Base-by-base conservation (phyloP, 2,888 invertebrate species). In the Drosophila fulvimacula region DNA sequence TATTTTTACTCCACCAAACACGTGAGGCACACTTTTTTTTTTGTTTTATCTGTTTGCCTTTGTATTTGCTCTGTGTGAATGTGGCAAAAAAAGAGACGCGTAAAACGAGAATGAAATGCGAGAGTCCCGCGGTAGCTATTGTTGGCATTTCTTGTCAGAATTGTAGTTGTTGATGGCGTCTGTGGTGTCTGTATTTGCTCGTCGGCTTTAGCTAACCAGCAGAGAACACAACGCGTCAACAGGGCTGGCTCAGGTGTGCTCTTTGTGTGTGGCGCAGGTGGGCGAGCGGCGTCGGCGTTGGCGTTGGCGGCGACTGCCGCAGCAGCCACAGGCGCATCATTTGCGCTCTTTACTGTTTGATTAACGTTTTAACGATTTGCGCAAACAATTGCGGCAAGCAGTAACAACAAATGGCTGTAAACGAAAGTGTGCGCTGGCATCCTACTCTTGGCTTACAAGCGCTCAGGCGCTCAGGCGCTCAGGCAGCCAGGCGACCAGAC, bases 321-420 rank as follows among this genome's bases (percentile, higher is more conserved):
- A 68, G 72, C 24, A 24, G 52, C 75, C 71, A 42, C 80, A 59
- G 81, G 75, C 82, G 80, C 75, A 78, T 86, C 82, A 87, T 81
- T 81, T 87, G 79, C 70, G 71, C 79, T 84, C 89, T 83, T 87
- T 73, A 64, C 84, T 84, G 84, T 83, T 89, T 89, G 83, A 83
- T 83, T 83, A 89, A 82, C 88, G 83, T 76, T 84, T 89, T 84
- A 84, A 84, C 89, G 83, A 83, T 83, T 83, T 83, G 73, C 32
- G 88, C 88, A 83, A 89, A 89, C 89, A 84, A 89, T 87, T 89
- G 82, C 27, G 77, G 65, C 83, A 13, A 72, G 69, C 80, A 61
- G 34, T 41, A 77, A 53, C 71, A 71, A 36, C 66, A 75, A 48
- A 58, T 56, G 51, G 24, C 77, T 30, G 53, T 58, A 30, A 59